Evolutionary conservation across 2,113 vertebrate species (phyloP).

Genomic region (Strigops habroptila): DNA sequence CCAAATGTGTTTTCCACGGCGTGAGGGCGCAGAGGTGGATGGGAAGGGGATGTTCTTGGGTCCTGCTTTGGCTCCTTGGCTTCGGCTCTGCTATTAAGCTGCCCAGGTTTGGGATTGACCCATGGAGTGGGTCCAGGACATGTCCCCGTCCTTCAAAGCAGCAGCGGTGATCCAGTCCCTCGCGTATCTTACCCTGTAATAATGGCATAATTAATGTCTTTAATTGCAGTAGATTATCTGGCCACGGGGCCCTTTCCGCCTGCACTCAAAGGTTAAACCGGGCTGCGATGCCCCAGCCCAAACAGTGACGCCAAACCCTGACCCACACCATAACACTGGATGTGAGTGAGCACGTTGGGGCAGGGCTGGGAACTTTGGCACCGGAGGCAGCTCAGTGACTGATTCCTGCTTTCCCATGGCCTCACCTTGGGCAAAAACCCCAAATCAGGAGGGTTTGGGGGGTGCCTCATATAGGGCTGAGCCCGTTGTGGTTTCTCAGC

Average conservation of each 20-base stretch:
- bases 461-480: background rate
- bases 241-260: background rate
- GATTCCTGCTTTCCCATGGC: background rate
- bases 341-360: background rate
- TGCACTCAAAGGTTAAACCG: background rate
- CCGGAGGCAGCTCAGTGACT: fast-evolving
- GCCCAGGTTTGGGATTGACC: background rate
- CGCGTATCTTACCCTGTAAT: background rate
- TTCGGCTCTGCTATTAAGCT: fast-evolving
- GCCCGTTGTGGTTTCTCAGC: background rate
- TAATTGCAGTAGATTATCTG: slow-evolving; percentile 17
- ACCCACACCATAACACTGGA: background rate
- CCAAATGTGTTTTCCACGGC: slow-evolving; percentile 13
- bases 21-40: background rate
- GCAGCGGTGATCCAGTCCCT: fast-evolving
- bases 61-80: background rate
- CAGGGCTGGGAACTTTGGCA: background rate
- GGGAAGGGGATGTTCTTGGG: slow-evolving; percentile 13
- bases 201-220: background rate
- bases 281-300: background rate
- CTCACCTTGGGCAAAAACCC: background rate
- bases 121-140: background rate
- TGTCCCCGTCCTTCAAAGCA: background rate
- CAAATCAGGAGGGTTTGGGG: background rate
- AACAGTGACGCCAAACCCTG: background rate